Conservation (phyloP, 2,113 vertebrate species). For the Ursus arctos region DNA sequence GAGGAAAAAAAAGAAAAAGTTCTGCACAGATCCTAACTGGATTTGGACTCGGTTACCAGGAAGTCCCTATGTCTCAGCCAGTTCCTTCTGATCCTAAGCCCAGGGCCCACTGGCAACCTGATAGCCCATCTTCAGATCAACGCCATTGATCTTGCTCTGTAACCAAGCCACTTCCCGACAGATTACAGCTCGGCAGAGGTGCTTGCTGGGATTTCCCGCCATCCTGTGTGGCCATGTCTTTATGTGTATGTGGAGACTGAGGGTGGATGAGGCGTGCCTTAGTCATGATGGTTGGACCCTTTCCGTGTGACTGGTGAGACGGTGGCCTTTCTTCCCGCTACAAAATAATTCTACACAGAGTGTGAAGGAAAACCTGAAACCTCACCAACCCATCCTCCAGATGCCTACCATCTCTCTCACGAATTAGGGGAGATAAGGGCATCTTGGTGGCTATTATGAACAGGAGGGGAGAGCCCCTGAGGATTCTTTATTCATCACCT, state of each 20-base stretch:
- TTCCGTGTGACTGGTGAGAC: background rate
- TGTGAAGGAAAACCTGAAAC: background rate
- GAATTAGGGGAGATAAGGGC: background rate
- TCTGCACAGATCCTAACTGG: background rate
- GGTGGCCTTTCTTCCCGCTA: conserved; percentile 23
- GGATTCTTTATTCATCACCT: background rate
- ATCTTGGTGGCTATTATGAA: background rate
- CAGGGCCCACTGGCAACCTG: background rate
- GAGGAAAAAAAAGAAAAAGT: background rate
- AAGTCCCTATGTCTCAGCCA: conserved; percentile 38
- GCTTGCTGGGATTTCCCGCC: background rate
- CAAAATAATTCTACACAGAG: background rate
- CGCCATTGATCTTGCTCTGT: conserved; percentile 11
- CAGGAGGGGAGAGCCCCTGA: background rate
- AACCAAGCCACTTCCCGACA: conserved; percentile 52
- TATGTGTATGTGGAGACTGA: background rate
- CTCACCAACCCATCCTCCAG: background rate
- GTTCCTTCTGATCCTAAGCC: conserved; percentile 38
- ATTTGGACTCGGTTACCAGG: conserved; percentile 53
- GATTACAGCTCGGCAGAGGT: background rate
- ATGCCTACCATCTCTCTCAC: background rate
- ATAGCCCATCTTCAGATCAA: conserved; percentile 57
- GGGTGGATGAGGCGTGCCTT: background rate
- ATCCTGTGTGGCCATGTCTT: background rate
- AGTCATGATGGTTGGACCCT: background rate